Percentiles rank a stretch among this genome's conserved stretches.
Evolutionary conservation across 2,113 vertebrate species (phyloP).

Genomic region (Micronycteris hirsuta): DNA sequence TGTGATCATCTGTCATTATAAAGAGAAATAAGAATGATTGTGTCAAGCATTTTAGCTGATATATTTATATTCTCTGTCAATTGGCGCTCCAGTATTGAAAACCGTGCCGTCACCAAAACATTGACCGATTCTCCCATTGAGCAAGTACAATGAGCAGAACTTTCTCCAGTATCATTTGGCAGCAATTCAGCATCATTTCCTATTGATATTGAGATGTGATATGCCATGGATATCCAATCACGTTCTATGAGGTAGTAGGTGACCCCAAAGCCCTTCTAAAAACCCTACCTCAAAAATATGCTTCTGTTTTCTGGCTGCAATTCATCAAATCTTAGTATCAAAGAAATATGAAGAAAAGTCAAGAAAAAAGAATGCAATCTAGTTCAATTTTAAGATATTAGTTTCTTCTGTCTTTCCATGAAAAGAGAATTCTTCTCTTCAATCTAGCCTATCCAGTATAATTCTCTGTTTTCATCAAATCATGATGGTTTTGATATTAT

Average conservation of each 20-base stretch:
- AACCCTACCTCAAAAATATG: neutral
- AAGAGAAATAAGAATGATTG: neutral
- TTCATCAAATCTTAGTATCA: neutral
- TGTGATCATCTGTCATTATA: neutral
- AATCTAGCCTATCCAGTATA: neutral
- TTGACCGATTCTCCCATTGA: neutral
- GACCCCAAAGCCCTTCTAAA: neutral
- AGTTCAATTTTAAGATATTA: neutral
- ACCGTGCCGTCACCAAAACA: neutral
- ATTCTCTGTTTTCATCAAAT: neutral
- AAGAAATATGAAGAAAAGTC: neutral
- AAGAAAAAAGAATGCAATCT: neutral
- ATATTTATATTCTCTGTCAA: neutral
- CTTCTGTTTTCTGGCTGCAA: neutral
- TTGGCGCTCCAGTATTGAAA: neutral
- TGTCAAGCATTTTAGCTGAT: conserved; percentile 1
- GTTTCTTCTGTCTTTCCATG: conserved; percentile 16
- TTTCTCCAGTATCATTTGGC: neutral
- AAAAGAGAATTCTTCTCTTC: conserved; percentile 19
- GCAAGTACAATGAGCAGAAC: neutral
- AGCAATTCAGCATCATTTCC: neutral
- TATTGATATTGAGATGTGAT: neutral
- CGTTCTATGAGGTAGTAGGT: neutral
- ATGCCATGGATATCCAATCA: neutral
- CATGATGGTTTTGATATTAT: neutral